Percentiles rank a stretch among this genome's conserved stretches.
phyloP scores from a whole-genome alignment of 2,113 vertebrate genomes.

The Pollachius pollachius region DNA sequence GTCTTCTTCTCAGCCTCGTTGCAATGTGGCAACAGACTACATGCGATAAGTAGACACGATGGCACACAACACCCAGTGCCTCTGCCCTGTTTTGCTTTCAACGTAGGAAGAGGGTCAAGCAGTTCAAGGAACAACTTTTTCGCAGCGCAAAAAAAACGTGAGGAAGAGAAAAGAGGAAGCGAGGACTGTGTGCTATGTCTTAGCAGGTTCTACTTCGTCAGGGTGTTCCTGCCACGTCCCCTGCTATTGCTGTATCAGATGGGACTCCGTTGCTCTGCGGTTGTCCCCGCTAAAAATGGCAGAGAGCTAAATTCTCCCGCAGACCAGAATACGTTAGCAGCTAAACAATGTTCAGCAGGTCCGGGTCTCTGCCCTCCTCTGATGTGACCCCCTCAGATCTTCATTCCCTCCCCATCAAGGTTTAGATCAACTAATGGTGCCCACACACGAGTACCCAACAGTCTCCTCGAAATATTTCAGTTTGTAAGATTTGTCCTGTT shows the following conservation, averaged over 20 bases:
- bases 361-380: conserved; percentile 39
- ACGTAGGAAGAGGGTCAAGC: too few relatives aligned
- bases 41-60: too few relatives aligned
- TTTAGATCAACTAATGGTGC: neutral
- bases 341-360: conserved; percentile 58
- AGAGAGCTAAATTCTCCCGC: conserved; percentile 53
- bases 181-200: conserved; percentile 35
- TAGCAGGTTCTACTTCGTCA: conserved; percentile 32
- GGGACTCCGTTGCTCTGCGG: conserved; percentile 40
- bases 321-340: conserved; percentile 53
- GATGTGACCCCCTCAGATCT: conserved; percentile 24
- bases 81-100: too few relatives aligned
- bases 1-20: too few relatives aligned
- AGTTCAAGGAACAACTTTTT: neutral
- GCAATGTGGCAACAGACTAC: too few relatives aligned
- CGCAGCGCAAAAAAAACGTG: neutral
- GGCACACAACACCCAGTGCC: too few relatives aligned
- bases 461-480: neutral
- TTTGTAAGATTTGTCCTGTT: neutral
- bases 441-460: too few relatives aligned
- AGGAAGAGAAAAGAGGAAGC: neutral
- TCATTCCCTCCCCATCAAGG: conserved; percentile 34
- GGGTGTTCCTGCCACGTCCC: conserved; percentile 39
- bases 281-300: conserved; percentile 64
- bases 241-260: conserved; percentile 57